Evolutionary conservation across 2,797 vertebrate genomes (phyloP), one percentile per base, ranked within the genome.

Genomic region (Syngnathus acus): DNA sequence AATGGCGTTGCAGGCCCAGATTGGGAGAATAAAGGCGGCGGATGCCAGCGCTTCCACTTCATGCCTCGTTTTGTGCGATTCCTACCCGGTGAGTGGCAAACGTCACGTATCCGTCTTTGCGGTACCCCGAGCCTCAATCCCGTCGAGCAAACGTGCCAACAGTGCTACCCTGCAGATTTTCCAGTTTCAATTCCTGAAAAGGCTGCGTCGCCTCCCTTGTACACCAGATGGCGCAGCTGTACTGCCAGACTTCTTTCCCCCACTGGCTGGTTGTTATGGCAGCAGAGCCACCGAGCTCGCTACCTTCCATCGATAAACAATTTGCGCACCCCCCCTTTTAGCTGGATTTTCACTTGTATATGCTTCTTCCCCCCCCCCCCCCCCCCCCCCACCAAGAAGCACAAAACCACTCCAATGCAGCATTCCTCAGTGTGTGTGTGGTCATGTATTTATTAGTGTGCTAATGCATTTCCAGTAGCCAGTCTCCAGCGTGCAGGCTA

Each of bases 11-110:
- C 82, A 99, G 97, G 92, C 84, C 95, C 96, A 67, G 92, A 93
- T 40, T 82, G 66, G 68, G 94, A 97, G 54, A 77, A 72, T 0
- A 87, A 87, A 39, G 59, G 86, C 53, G 3, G 89, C 9, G 91
- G 84, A 37, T 99, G 96, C 77, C 94, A 93, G 58, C 91, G 91
- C 71, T 99, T 98, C 78, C 97, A 99, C 83, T 99, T 99, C 87
- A 95, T 99, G 94, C 97, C 97, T 0, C 95, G 97, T 43, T 99
- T 99, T 77, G 97, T 99, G 75, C 82, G 96, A 65, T 98, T 98
- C 85, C 82, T 99, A 73, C 97, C 97, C 39, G 97, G 96, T 99
- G 89, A 91, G 88, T 47, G 59, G 61, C 37, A 39, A 38, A 58
- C 19, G 32, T 58, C 38, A 14, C 37, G 6, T 9, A 2, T n/a